Evolutionary conservation across 1,140 invertebrate genomes (phyloP).

Genomic region (Trinorchestia longiramus): DNA sequence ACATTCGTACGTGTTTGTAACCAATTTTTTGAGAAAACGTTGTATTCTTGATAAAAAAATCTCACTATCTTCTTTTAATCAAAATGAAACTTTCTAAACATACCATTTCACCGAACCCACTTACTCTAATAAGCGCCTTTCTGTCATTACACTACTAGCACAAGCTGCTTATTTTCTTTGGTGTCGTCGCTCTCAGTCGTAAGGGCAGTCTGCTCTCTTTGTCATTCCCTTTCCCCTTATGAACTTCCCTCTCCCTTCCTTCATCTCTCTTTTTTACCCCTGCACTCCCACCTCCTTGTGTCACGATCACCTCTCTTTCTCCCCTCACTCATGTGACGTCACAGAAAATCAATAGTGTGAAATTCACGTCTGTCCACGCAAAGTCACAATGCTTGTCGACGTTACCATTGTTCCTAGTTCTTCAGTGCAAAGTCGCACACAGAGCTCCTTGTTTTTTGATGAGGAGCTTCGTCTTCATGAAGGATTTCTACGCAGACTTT

Average conservation of each 20-base stretch:
- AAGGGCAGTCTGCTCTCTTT: constrained; percentile 33
- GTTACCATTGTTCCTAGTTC: constrained; percentile 7
- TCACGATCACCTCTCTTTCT: constrained; percentile 49
- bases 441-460: constrained; percentile 25
- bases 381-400: background rate
- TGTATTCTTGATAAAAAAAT: background rate
- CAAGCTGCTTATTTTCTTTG: background rate
- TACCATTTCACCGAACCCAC: background rate
- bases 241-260: constrained; percentile 33
- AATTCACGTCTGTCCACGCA: constrained; percentile 21
- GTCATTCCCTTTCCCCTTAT: background rate
- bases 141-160: background rate
- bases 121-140: background rate
- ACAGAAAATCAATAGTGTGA: constrained; percentile 35
- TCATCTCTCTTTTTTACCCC: constrained; percentile 8
- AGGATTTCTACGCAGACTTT: background rate
- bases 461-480: background rate
- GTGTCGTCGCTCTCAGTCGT: background rate
- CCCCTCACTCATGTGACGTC: constrained; percentile 44
- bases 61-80: background rate
- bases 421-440: background rate
- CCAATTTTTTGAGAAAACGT: background rate
- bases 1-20: no score
- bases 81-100: background rate
- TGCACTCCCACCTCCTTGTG: constrained; percentile 13